Evolutionary conservation across 2,797 vertebrate genomes (phyloP), one percentile per base, ranked within the genome.

Genomic region (Tadarida brasiliensis): DNA sequence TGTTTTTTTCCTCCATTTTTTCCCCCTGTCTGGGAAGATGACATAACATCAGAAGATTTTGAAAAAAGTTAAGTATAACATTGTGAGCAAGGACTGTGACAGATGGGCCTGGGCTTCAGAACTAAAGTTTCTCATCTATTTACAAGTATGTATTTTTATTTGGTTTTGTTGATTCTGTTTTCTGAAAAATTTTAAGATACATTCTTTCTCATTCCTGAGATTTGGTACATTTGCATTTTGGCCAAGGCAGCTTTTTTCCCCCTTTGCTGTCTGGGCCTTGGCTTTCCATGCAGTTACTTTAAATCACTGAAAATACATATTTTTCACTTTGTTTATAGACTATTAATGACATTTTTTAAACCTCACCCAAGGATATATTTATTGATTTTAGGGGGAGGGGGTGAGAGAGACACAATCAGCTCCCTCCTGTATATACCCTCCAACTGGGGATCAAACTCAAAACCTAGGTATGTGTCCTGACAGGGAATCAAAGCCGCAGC

Each of bases 11-110:
- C 35, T 73, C 22, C 9, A 11, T 49, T 35, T 47, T 70, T 73
- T 11, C 11, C 22, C 24, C 24, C 56, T 74, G 33, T 39, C 87
- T 67, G 11, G 51, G 28, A 95, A 74, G 51, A 93, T 87, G 83
- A 88, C 11, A 68, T 19, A 83, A 80, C 51, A 85, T 14, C 68
- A 59, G 9, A 93, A 85, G 20, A 49, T 80, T 84, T 86, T 77
- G 93, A 63, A 47, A 61, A 94, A 93, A 92, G 49, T 90, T 74
- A 89, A 93, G 77, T 70, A 59, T 56, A 87, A 85, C 80, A 90
- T 68, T 94, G 76, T 88, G 65, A 78, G 63, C 19, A 73, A 84
- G 10, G 7, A 87, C 11, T 86, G 33, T 71, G 35, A 92, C 49
- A 92, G 49, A 63, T 51, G 76, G 20, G 4, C 35, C 24, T 68